These are phyloP conservation scores for Theocolax elegans DNA, from an alignment of 1,140 invertebrate genomes.

Conservation along the genomic window DNA sequence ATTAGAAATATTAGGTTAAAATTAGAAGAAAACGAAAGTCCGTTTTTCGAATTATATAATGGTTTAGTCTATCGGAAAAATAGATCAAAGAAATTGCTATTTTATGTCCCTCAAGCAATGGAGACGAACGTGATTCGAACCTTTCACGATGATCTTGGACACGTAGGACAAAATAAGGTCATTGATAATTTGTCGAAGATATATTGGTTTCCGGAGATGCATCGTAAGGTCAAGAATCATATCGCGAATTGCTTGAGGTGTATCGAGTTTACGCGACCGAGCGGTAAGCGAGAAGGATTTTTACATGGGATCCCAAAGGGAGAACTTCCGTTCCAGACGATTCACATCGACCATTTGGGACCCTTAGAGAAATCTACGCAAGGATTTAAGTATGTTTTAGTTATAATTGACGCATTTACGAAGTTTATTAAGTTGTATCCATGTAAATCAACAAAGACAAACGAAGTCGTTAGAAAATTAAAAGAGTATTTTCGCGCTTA, in stretches of 20 bases:
- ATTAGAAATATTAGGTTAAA: neutral
- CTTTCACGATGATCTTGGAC: too few species aligned
- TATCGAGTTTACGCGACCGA: too few species aligned
- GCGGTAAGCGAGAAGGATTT: constrained; percentile 13
- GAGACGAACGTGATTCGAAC: too few species aligned
- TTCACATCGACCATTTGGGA: constrained; percentile 17
- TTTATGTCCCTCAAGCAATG: too few species aligned
- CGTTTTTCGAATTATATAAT: constrained; percentile 16
- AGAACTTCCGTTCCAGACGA: constrained; percentile 6
- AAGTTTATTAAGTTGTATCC: constrained; percentile 9
- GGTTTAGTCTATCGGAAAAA: constrained; percentile 24
- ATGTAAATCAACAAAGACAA: neutral
- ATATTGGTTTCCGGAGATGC: constrained; percentile 7
- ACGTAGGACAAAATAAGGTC: constrained; percentile 7
- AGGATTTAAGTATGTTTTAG: neutral
- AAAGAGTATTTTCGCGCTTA: neutral
- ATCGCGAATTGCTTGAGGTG: too few species aligned
- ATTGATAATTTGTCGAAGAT: neutral
- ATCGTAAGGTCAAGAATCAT: too few species aligned
- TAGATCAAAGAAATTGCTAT: too few species aligned
- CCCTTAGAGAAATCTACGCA: neutral
- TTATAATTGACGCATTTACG: constrained; percentile 20
- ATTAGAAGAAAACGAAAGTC: constrained; percentile 11
- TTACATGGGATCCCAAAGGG: neutral
- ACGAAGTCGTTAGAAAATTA: neutral